Conservation (phyloP, 2,113 vertebrate species). For the Prunella himalayana region DNA sequence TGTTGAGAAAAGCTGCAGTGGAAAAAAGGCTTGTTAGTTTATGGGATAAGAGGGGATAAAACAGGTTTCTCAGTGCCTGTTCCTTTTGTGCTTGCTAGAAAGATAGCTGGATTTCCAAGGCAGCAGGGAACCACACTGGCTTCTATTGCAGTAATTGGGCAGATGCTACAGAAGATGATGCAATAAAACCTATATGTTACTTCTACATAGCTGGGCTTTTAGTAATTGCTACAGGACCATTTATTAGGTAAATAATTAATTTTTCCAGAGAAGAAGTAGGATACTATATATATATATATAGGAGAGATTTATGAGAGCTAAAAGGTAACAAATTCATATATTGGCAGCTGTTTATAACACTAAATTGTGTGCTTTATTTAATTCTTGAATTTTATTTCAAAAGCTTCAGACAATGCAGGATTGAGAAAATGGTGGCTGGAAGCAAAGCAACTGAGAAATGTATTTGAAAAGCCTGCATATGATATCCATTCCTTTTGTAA, state of each 20-base stretch:
- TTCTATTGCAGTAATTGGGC: not conserved
- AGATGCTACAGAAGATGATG: slow-evolving; percentile 9
- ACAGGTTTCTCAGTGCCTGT: not conserved
- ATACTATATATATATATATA: not conserved
- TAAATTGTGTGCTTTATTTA: slow-evolving; percentile 15
- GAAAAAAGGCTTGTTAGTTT: slow-evolving; percentile 16
- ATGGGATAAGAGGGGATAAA: not conserved
- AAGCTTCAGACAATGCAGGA: slow-evolving; percentile 32
- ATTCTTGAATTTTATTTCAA: slow-evolving; percentile 51
- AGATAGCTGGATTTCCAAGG: not conserved
- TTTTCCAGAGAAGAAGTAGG: not conserved
- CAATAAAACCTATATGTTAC: not conserved
- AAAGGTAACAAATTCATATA: not conserved
- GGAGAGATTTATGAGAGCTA: not conserved
- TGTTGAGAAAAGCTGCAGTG: not conserved
- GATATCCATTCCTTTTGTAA: slow-evolving; percentile 38
- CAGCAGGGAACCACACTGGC: not conserved
- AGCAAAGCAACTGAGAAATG: slow-evolving; percentile 18
- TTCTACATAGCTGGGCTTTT: not conserved
- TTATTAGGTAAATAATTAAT: not conserved
- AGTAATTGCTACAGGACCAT: not conserved
- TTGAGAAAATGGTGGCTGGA: slow-evolving; percentile 20
- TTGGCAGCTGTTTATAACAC: slow-evolving; percentile 15
- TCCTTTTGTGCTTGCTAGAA: not conserved
- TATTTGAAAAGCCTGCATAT: slow-evolving; percentile 40